phyloP scores from a whole-genome alignment of 2,797 vertebrate genomes.

The Pantherophis alleghaniensis region DNA sequence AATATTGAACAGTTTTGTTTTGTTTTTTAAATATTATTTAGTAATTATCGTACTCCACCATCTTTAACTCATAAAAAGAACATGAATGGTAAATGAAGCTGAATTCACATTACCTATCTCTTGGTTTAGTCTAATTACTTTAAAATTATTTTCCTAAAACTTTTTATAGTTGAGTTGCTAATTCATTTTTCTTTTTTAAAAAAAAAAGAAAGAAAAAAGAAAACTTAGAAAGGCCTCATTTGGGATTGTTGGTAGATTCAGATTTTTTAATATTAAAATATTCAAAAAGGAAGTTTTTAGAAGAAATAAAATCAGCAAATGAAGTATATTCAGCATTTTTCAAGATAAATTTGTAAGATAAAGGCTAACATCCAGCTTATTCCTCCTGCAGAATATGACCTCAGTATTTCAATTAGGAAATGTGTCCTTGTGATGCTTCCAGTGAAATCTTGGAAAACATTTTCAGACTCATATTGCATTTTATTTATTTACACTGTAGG shows the following conservation, averaged over 20 bases:
- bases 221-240: conserved; percentile 36
- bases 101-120: conserved; percentile 65
- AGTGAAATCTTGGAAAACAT: not conserved
- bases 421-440: not conserved
- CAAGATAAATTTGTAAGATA: not conserved
- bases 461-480: not conserved
- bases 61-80: conserved; percentile 2
- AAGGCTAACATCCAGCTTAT: not conserved
- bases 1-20: conserved; percentile 50
- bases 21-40: conserved; percentile 34
- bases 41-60: conserved; percentile 10
- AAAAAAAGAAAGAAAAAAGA: conserved; percentile 20
- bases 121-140: conserved; percentile 60
- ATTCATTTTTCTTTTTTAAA: conserved; percentile 18
- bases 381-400: not conserved
- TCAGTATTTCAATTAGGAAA: not conserved
- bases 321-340: conserved; percentile 1
- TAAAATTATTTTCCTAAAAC: conserved; percentile 65
- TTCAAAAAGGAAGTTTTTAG: conserved; percentile 13
- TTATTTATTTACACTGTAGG: not conserved
- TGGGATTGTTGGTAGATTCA: conserved; percentile 47
- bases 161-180: conserved; percentile 51
- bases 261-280: conserved; percentile 27
- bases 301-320: not conserved
- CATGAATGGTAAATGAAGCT: conserved; percentile 56